Base-by-base conservation (phyloP, 2,797 vertebrate genomes). In the Myotis myotis region DNA sequence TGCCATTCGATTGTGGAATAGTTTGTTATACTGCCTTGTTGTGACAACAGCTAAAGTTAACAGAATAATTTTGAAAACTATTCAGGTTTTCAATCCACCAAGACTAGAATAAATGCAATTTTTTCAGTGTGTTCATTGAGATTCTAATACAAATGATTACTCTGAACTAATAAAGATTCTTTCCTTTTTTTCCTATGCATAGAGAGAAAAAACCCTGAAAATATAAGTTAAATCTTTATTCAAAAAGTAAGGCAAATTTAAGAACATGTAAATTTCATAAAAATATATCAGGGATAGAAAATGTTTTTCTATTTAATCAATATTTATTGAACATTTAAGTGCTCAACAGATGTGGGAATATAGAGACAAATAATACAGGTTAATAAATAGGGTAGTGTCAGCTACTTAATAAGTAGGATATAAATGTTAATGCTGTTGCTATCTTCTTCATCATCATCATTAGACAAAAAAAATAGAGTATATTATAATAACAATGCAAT, bases 161-260 rank as follows among this genome's bases (percentile, higher is more conserved):
- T 16, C 33, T 57, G n/a, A 88, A 64, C 33, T 3, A 47, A 25
- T 8, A 85, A 44, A 5, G 10, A 6, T 22, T 91, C 19, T 91
- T 79, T 6, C 6, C 62, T 87, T 53, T 89, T 89, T 86, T 87
- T 28, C 8, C 23, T 47, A 66, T 38, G 30, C 9, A 38, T 62
- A 80, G 84, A 75, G 53, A 55, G 10, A 86, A 36, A 23, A 4
- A 23, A 7, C 6, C 22, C 12, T 13, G 4, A 76, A 71, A 83
- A 75, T 28, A 80, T 17, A 71, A 83, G 81, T 82, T 51, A 92
- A 94, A 60, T 62, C 10, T 91, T 93, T 82, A 92, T 91, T 92
- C 25, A 66, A 94, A 95, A 74, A 57, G 20, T 28, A 55, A 19
- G 9, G 25, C 12, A 81, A 79, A 89, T 55, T 53, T 70, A 74